Base-by-base conservation (phyloP, 2,888 invertebrate genomes). In the Molorchus minor region DNA sequence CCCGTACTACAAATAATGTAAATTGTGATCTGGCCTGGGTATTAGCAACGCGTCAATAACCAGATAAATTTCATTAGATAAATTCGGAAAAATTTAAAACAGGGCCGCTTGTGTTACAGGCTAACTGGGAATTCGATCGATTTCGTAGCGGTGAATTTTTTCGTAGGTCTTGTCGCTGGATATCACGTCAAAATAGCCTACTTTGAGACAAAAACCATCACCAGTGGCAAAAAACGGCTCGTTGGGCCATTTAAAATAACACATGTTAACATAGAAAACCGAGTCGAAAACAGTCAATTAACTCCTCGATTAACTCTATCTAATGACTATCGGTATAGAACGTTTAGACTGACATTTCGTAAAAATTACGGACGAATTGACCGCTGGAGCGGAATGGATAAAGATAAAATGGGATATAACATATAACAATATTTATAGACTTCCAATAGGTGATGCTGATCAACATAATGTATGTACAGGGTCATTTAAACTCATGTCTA, bases 241-340 rank as follows among this genome's bases (percentile, higher is more conserved):
- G 33, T 25, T 13, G 13, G 10, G n/a, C 43, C 21, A 43, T 12
- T 43, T 43, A 13, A 25, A 25, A 21, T 43, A 43, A 43, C 43
- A 12, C 25, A 43, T 21, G 43, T 43, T 25, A 41, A 15, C 43
- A 43, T 43, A 7, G 43, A 25, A 43, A 21, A 43, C 21, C n/a
- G n/a, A n/a, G 13, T 43, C 25, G 25, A 43, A 15, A 43, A 43
- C 25, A 20, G 21, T 43, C 21, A 43, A 15, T 21, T 13, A 43
- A 12, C 15, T 19, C 33, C 25, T 43, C 25, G 25, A 25, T 43
- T 20, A 25, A 43, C 12, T n/a, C n/a, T n/a, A n/a, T n/a, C n/a
- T n/a, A n/a, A n/a, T n/a, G n/a, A n/a, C n/a, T n/a, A n/a, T n/a
- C n/a, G n/a, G n/a, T n/a, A n/a, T n/a, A n/a, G n/a, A n/a, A n/a